Evolutionary conservation across 2,888 invertebrate species (phyloP).

Genomic region (Drosophila dives): DNA sequence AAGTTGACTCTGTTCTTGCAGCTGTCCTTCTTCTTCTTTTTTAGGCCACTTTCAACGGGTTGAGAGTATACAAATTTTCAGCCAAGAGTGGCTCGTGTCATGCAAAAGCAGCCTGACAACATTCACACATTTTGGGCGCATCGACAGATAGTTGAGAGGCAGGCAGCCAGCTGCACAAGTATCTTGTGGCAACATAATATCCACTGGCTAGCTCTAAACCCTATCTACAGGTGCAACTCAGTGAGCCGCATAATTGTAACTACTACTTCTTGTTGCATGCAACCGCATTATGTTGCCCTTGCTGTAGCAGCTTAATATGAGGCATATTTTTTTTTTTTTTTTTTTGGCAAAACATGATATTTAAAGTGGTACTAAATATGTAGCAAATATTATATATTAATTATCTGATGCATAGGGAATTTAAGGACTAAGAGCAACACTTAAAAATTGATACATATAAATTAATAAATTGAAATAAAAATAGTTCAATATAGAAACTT

Average conservation of each 20-base stretch:
- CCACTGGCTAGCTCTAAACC: background rate
- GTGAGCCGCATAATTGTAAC: constrained; percentile 50
- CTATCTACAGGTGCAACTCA: constrained; percentile 38
- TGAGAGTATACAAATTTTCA: background rate
- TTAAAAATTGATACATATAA: background rate
- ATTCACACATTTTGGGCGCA: constrained; percentile 24
- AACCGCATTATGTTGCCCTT: constrained; percentile 35
- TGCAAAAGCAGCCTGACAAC: constrained; percentile 21
- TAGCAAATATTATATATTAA: background rate
- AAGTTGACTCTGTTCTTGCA: background rate
- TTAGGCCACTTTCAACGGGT: background rate
- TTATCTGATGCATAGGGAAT: background rate
- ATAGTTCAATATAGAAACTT: background rate
- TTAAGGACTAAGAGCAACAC: background rate
- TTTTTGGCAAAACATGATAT: background rate
- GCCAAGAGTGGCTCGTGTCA: constrained; percentile 15
- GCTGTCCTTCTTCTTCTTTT: background rate
- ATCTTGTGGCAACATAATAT: constrained; percentile 30
- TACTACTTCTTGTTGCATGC: constrained; percentile 22
- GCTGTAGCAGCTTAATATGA: constrained; percentile 2
- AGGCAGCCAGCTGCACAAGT: constrained; percentile 1
- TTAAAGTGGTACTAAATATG: background rate
- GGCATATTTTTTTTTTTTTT: background rate
- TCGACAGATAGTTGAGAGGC: background rate
- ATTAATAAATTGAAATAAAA: background rate